Evolutionary conservation across 2,113 vertebrate species (phyloP).

Genomic region (Tragelaphus imberbis): DNA sequence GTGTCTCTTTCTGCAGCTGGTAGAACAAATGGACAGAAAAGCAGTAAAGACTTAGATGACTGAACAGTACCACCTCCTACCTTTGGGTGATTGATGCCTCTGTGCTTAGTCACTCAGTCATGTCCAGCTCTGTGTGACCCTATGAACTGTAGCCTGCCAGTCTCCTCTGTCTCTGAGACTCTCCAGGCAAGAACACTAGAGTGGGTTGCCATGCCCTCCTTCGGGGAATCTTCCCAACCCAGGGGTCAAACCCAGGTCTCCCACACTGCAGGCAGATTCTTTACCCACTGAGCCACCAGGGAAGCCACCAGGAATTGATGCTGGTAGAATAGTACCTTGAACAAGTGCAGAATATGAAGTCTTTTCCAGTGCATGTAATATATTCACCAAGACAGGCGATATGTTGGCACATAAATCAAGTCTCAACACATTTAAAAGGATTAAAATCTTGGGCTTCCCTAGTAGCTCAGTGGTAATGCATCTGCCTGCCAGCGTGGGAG

Average conservation of each 20-base stretch:
- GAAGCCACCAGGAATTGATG: fast-evolving
- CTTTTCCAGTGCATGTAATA: fast-evolving
- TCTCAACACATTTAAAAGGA: background rate
- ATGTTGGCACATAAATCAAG: background rate
- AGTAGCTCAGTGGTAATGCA: background rate
- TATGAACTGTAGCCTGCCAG: background rate
- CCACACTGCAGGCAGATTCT: background rate
- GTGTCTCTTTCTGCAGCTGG: background rate
- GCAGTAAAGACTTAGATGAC: background rate
- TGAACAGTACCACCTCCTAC: fast-evolving
- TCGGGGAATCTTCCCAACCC: background rate
- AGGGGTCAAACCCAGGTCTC: background rate
- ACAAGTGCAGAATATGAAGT: fast-evolving
- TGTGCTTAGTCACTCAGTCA: background rate
- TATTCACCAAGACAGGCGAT: background rate
- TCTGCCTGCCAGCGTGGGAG: background rate
- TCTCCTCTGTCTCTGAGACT: background rate
- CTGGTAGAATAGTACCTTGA: fast-evolving
- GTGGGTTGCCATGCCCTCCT: background rate
- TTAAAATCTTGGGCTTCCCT: background rate
- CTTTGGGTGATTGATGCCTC: fast-evolving
- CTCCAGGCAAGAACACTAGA: background rate
- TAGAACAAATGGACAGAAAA: no score
- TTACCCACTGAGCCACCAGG: background rate
- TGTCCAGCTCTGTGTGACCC: background rate